Base-by-base conservation (phyloP, 2,113 vertebrate species). In the Takifugu bimaculatus region DNA sequence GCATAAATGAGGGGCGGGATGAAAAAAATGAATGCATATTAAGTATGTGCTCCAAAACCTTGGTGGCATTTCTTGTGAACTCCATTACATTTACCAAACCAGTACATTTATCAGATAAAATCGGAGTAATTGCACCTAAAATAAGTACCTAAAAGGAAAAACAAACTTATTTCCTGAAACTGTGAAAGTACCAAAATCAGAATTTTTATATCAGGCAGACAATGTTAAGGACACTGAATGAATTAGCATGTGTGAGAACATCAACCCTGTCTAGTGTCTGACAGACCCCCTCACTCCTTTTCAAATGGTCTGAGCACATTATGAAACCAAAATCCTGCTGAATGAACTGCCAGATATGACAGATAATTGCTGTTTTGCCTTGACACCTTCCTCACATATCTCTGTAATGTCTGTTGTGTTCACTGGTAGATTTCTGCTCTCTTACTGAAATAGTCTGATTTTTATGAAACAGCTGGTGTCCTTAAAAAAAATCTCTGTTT, bases 341-440 rank as follows among this genome's bases (percentile, higher is more conserved):
- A 61, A 12, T 48, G 26, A 56, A 54, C 26, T 61, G 27, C 12
- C 43, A 6, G 20, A 54, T 29, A 44, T 57, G 39, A 52, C 5
- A 42, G 45, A 60, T 60, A 14, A 60, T 43, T 29, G 26, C 60
- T 42, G 50, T 68, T 68, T 26, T 62, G 7, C 3, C 47, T 62
- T 15, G 1, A 49, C 27, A 47, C 65, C 5, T 0, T 57, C 26
- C 27, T 54, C 51, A 26, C n/a, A 47, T 44, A 42, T 53, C 50
- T 0, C 0, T 60, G 42, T 69, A 28, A 72, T 28, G 26, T 4
- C 47, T 15, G 44, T 47, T 47, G 1, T 2, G 32, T 60, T 60
- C 27, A 15, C 2, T 68, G 50, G 29, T 4, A 32, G 29, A 4
- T 85, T 49, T 15, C 44, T 13, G 44, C 44, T 45, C 1, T 45